Conservation (phyloP, 2,113 vertebrate species). For the Tyto alba region DNA sequence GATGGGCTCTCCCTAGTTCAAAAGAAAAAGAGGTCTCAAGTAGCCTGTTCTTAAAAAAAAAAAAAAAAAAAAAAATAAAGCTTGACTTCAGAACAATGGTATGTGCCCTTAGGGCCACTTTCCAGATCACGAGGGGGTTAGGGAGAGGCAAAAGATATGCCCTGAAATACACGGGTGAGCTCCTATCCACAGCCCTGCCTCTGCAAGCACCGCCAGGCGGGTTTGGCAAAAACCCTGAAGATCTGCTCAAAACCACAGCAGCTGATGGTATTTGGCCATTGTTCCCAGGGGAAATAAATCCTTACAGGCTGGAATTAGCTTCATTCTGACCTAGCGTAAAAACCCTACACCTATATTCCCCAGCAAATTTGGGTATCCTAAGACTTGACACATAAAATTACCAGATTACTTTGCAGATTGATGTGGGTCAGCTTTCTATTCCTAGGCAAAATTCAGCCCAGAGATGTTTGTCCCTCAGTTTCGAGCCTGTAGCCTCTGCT, state of each 20-base stretch:
- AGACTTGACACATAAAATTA: not conserved
- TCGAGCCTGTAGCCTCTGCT: not conserved
- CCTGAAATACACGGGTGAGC: not conserved
- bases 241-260: not conserved
- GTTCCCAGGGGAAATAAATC: not conserved
- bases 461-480: fast-evolving
- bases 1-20: not conserved
- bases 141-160: constrained; percentile 18
- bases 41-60: not conserved
- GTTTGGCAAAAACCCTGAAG: not conserved
- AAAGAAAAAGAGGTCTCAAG: constrained; percentile 3
- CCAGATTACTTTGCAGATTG: not conserved
- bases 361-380: not conserved
- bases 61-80: constrained; percentile 6
- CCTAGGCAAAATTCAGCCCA: not conserved
- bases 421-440: not conserved
- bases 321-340: not conserved
- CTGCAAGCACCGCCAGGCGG: not conserved
- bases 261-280: not conserved
- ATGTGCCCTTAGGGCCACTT: not conserved
- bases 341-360: not conserved
- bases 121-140: not conserved
- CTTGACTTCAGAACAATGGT: constrained; percentile 52
- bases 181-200: not conserved
- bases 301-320: not conserved